Percentiles rank a stretch among this genome's conserved stretches.
Evolutionary conservation across 2,113 vertebrate genomes (phyloP).

Genomic region (Solenodon paradoxus): DNA sequence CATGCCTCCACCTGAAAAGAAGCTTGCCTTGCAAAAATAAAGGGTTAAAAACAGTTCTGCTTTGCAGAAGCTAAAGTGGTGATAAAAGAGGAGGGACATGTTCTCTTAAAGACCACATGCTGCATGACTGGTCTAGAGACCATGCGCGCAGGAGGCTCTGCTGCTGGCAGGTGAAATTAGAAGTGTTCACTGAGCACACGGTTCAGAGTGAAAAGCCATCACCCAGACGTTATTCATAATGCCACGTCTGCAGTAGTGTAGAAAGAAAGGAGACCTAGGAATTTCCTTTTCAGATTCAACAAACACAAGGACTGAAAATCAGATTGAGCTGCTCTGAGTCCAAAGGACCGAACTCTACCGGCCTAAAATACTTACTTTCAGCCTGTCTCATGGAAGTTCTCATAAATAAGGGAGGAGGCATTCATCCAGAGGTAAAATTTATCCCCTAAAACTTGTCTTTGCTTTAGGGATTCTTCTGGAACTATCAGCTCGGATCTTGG

Average conservation of each 20-base stretch:
- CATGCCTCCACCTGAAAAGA: background rate
- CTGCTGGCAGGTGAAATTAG: background rate
- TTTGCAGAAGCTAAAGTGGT: background rate
- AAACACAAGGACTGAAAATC: background rate
- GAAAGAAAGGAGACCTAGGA: slow-evolving; percentile 75
- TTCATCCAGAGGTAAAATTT: background rate
- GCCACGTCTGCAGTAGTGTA: slow-evolving; percentile 47
- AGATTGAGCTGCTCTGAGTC: background rate
- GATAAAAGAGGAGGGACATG: background rate
- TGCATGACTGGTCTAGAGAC: slow-evolving; percentile 48
- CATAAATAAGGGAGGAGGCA: background rate
- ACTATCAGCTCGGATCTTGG: background rate
- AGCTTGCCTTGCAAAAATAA: background rate
- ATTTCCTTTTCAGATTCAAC: slow-evolving; percentile 71
- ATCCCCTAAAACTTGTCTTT: background rate
- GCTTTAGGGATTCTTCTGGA: background rate
- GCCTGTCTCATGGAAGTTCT: background rate
- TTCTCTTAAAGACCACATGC: background rate
- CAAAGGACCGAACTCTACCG: background rate
- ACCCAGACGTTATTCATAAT: background rate
- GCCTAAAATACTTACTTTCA: background rate
- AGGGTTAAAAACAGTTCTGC: background rate
- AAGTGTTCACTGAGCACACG: background rate
- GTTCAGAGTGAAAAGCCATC: background rate
- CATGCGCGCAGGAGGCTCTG: too few species aligned